Conservation (phyloP, 2,797 vertebrate species). For the Sebastes alutus region DNA sequence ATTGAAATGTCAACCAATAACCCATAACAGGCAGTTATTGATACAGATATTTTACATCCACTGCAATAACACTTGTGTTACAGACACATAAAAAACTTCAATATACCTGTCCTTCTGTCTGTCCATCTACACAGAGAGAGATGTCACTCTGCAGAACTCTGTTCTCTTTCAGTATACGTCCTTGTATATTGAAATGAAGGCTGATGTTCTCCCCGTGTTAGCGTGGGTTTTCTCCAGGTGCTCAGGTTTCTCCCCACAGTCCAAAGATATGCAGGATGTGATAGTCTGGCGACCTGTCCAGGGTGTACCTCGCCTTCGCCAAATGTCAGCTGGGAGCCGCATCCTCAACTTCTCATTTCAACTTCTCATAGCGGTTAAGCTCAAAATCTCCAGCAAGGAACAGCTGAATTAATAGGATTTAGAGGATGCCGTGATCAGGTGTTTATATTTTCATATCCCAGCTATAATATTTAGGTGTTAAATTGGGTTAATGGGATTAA, state of each 20-base stretch:
- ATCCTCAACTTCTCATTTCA: background rate
- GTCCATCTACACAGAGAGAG: no score
- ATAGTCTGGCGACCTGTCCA: no score
- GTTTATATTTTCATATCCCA: background rate
- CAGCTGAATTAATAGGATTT: background rate
- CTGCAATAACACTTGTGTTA: background rate
- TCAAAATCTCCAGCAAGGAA: background rate
- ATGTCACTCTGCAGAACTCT: no score
- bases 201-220: no score
- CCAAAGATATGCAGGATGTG: no score
- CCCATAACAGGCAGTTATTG: background rate
- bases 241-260: no score
- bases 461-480: background rate
- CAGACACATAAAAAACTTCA: background rate
- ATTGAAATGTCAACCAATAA: background rate
- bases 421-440: background rate
- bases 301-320: no score
- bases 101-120: no score
- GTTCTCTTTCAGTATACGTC: no score
- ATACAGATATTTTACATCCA: background rate
- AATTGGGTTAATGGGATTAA: slow-evolving; percentile 29
- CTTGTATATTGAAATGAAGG: no score
- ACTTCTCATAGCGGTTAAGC: background rate
- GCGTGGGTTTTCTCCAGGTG: no score
- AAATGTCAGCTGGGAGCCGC: no score